Evolutionary conservation across 2,797 vertebrate genomes (phyloP).

Genomic region (Urophycis tenuis): DNA sequence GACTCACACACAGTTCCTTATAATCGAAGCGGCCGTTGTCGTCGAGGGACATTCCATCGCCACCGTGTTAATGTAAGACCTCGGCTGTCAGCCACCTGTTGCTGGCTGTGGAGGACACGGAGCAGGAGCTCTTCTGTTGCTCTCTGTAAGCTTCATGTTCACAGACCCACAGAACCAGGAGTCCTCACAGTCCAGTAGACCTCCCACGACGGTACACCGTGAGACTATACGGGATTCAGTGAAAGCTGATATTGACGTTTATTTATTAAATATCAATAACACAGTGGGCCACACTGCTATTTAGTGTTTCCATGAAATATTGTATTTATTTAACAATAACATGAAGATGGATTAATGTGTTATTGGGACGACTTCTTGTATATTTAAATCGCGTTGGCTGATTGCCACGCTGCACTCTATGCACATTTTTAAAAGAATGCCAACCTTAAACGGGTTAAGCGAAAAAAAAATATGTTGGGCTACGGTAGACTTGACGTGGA

Average conservation of each 20-base stretch:
- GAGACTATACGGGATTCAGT: too few relatives aligned
- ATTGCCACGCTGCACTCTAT: neutral
- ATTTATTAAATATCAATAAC: neutral
- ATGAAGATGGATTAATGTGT: too few relatives aligned
- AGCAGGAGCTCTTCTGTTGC: too few relatives aligned
- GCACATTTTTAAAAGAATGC: neutral
- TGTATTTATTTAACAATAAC: too few relatives aligned
- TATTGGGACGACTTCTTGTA: too few relatives aligned
- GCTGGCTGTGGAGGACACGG: neutral
- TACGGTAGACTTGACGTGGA: neutral
- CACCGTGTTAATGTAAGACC: too few relatives aligned
- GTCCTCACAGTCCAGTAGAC: neutral
- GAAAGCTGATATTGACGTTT: neutral
- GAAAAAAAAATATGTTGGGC: neutral
- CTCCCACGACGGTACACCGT: neutral
- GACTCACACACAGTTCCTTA: neutral
- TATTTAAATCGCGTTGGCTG: too few relatives aligned
- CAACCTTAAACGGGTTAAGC: too few relatives aligned
- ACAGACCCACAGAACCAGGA: neutral
- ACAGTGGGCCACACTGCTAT: neutral
- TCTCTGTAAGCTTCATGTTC: neutral
- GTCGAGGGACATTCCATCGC: too few relatives aligned
- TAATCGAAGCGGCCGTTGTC: neutral
- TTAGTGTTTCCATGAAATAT: neutral
- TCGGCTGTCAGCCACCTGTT: too few relatives aligned